phyloP scores from a whole-genome alignment of 2,888 invertebrate species.

The Rhopalosiphum nymphaeae region DNA sequence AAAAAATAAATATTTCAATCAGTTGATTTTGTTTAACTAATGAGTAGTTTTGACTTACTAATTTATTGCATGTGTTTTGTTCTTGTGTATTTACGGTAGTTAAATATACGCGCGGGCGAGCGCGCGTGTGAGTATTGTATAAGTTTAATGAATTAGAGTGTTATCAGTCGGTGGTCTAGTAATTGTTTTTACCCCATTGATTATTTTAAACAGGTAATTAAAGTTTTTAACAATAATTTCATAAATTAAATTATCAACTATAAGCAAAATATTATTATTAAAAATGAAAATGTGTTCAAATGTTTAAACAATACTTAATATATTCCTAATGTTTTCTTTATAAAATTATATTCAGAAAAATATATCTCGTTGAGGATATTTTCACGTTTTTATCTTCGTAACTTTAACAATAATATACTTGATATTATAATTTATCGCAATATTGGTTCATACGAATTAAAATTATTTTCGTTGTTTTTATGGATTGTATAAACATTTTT shows the following conservation, averaged over 20 bases:
- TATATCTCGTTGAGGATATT: not conserved
- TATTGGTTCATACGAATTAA: not conserved
- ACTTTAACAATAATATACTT: not conserved
- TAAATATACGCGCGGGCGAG: not conserved
- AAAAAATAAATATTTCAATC: constrained; percentile 42
- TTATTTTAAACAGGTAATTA: not conserved
- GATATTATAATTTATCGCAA: not conserved
- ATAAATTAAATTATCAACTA: not conserved
- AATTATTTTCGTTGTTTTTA: not conserved
- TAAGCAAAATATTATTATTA: not conserved
- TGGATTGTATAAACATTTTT: not conserved
- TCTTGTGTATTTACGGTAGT: constrained; percentile 20
- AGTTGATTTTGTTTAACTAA: constrained; percentile 54
- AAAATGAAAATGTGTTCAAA: not conserved
- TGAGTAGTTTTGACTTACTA: constrained; percentile 56
- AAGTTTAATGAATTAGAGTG: constrained; percentile 35
- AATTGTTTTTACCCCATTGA: constrained; percentile 9
- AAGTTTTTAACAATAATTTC: not conserved
- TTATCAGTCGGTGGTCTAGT: constrained; percentile 44
- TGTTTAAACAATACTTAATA: not conserved
- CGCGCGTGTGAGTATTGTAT: constrained; percentile 7
- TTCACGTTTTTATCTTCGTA: not conserved
- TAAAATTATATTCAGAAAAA: not conserved
- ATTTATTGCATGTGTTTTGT: constrained; percentile 46
- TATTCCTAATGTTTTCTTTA: not conserved